phyloP scores from a whole-genome alignment of 1,140 invertebrate genomes.

The Drosophila nikananu region DNA sequence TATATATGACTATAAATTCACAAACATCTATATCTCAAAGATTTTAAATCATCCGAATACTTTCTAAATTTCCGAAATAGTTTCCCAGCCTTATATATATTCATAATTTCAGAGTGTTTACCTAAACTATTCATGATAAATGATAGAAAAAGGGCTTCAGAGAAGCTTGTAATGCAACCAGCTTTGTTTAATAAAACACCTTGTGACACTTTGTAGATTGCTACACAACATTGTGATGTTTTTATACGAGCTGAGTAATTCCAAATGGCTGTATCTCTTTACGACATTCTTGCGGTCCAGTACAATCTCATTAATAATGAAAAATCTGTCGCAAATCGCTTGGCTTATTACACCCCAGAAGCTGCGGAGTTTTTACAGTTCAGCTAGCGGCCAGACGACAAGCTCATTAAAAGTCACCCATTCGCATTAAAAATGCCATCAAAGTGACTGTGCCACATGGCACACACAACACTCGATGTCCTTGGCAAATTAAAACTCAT shows the following conservation, averaged over 20 bases:
- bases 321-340: slow-evolving; percentile 24
- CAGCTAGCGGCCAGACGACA: slow-evolving; percentile 45
- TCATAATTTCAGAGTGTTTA: too few relatives aligned
- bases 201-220: background rate
- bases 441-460: slow-evolving; percentile 52
- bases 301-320: slow-evolving; percentile 35
- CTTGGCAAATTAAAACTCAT: slow-evolving; percentile 68
- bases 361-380: slow-evolving; percentile 20
- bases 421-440: slow-evolving; percentile 61
- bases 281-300: slow-evolving; percentile 10
- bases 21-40: too few relatives aligned
- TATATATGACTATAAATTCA: too few relatives aligned
- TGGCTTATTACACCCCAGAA: slow-evolving; percentile 12
- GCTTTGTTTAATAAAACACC: background rate
- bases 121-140: too few relatives aligned
- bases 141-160: rapidly evolving
- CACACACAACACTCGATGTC: slow-evolving; percentile 43
- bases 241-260: slow-evolving; percentile 5
- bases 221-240: slow-evolving; percentile 19
- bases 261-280: background rate
- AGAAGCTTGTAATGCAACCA: background rate
- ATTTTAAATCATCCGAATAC: too few relatives aligned
- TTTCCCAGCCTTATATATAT: too few relatives aligned
- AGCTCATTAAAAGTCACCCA: slow-evolving; percentile 54
- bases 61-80: too few relatives aligned